Conservation (phyloP, 1,140 invertebrate genomes). For the Vanessa atalanta region DNA sequence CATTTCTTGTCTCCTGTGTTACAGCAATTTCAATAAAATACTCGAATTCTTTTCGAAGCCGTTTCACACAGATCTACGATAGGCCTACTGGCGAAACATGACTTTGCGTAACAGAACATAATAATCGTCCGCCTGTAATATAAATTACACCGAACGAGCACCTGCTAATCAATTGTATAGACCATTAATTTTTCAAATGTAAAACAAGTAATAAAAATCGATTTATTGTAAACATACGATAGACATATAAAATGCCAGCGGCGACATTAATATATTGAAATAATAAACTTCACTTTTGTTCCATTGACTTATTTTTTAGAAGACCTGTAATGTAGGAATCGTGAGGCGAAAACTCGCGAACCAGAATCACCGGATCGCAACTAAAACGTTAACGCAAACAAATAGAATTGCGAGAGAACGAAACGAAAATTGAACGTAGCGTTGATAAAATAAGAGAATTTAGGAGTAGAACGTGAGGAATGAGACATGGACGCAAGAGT, state of each 20-base stretch:
- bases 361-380: slow-evolving; percentile 50
- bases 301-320: slow-evolving; percentile 26
- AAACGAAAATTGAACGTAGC: slow-evolving; percentile 77
- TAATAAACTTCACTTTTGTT: background rate
- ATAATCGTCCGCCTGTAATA: slow-evolving; percentile 2
- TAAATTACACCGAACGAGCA: slow-evolving; percentile 14
- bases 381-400: slow-evolving; percentile 67
- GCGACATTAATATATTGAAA: slow-evolving; percentile 17
- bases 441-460: slow-evolving; percentile 80
- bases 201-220: slow-evolving; percentile 26
- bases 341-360: slow-evolving; percentile 29
- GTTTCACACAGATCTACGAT: background rate
- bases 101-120: slow-evolving; percentile 10
- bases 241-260: slow-evolving; percentile 19
- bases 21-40: slow-evolving; percentile 12
- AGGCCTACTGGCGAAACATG: background rate
- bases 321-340: background rate
- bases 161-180: slow-evolving; percentile 21
- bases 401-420: slow-evolving; percentile 67
- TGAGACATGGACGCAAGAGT: slow-evolving; percentile 79
- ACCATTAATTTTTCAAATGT: slow-evolving; percentile 29
- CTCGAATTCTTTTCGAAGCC: background rate
- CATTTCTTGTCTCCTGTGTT: slow-evolving; percentile 16
- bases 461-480: slow-evolving; percentile 76
- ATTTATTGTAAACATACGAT: slow-evolving; percentile 25